These are phyloP conservation scores for Sebastes matsubarae DNA, from an alignment of 2,797 vertebrate genomes.

Conservation along the genomic window DNA sequence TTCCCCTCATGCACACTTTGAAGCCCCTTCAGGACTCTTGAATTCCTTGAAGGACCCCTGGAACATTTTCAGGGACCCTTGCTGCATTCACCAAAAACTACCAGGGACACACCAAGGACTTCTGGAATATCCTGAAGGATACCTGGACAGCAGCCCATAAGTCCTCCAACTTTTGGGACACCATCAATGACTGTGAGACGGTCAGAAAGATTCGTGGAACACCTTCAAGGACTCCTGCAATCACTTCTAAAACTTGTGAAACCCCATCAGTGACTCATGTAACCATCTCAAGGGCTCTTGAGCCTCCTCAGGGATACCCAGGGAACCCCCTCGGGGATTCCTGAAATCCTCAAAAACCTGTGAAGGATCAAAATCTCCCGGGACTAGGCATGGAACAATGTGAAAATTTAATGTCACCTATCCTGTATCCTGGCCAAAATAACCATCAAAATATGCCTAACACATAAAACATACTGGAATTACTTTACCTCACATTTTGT, in stretches of 20 bases:
- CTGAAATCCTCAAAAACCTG: background rate
- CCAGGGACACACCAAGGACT: background rate
- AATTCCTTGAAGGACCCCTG: background rate
- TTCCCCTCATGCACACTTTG: too few relatives aligned
- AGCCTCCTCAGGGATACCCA: background rate
- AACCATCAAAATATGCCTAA: too few relatives aligned
- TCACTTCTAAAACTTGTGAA: background rate
- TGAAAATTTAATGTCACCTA: too few relatives aligned
- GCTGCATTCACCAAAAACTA: background rate
- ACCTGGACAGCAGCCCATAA: background rate
- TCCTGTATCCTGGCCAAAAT: too few relatives aligned
- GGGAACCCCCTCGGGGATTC: background rate
- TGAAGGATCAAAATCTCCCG: background rate
- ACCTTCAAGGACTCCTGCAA: background rate
- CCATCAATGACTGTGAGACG: too few relatives aligned
- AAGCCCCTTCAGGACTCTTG: background rate
- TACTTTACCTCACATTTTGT: too few relatives aligned
- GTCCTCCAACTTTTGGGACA: background rate
- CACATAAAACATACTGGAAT: too few relatives aligned
- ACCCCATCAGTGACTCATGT: background rate
- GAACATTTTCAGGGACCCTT: too few relatives aligned
- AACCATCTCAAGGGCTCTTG: background rate
- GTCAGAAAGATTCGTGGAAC: too few relatives aligned
- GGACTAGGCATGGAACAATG: background rate
- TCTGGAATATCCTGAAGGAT: background rate